Evolutionary conservation across 64 coral and sea anemone genomes (phyloP), one percentile per base, ranked within the genome.

Genomic region (Actinia equina): DNA sequence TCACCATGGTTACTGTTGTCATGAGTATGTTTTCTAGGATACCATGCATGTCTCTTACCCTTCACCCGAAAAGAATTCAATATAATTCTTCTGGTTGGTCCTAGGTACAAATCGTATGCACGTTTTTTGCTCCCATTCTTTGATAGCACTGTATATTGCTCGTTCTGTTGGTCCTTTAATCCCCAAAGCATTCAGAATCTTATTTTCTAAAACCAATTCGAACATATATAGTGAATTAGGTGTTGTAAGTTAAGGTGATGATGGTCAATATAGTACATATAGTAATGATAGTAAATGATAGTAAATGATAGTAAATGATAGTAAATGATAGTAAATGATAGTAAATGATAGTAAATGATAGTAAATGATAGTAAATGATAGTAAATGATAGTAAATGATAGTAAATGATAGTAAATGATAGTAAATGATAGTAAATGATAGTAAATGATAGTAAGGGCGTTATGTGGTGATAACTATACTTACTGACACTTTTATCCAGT

Each of bases 41-140:
- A 60, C 17, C 71, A n/a, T 1, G 63, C n/a, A 23, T 20, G n/a
- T 69, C 17, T 23, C 85, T 88, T 69, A 92, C 86, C 91, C 91
- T 5, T 74, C 67, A 18, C 92, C 92, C 15, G 60, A 57, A 65
- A 93, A 93, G 61, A 93, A 93, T 54, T 88, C 82, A 4, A 93
- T 55, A 82, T 93, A 89, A 43, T 93, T 83, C 46, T 92, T 92
- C 52, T 92, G 85, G 23, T 44, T 83, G 59, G 85, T 87, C 44
- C 90, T 86, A 43, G 90, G 85, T 44, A 92, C 90, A 49, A 92
- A 92, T 86, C 85, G 17, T 44, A 92, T 83, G 46, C 90, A 92
- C 2, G 90, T 92, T 59, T 92, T 92, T 26, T 92, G 55, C 30
- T 92, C 37, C 90, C 90, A 92, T 51, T 93, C 92, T 8, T 89